A percentile compares a stretch with the other conserved stretches of the same genome.
Conservation (phyloP, 1,140 invertebrate genomes). For the Euborellia annulipes region DNA sequence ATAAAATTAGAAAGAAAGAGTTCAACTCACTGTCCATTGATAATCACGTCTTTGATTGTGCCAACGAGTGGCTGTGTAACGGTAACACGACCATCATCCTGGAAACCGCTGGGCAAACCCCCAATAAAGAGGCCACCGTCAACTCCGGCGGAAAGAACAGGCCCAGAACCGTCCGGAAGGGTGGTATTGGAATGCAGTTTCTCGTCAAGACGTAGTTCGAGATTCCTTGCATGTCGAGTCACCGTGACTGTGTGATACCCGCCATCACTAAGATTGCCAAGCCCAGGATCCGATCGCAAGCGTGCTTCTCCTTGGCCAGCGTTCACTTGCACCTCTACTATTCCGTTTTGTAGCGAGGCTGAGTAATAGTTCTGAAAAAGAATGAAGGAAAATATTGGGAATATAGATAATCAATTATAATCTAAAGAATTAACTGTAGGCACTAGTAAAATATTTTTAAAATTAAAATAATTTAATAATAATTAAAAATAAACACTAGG, state of each 20-base stretch:
- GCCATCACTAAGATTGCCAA: not conserved
- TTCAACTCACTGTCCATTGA: slow-evolving; percentile 53
- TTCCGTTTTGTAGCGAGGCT: slow-evolving; percentile 42
- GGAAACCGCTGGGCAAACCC: slow-evolving; percentile 38
- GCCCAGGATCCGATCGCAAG: slow-evolving; percentile 15
- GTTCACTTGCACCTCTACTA: slow-evolving; percentile 47
- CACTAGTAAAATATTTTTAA: not conserved
- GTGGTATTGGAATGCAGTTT: slow-evolving; percentile 32
- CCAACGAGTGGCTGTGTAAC: slow-evolving; percentile 42
- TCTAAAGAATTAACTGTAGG: not conserved
- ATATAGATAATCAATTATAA: too few species aligned
- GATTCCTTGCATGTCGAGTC: not conserved
- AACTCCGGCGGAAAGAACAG: too few species aligned
- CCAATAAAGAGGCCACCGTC: slow-evolving; percentile 42
- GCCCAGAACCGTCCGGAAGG: slow-evolving; percentile 30
- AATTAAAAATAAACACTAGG: not conserved
- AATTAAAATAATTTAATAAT: not conserved
- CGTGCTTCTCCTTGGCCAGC: slow-evolving; percentile 44
- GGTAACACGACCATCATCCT: slow-evolving; percentile 34
- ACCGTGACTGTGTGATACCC: slow-evolving; percentile 1
- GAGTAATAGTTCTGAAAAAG: slow-evolving; percentile 46
- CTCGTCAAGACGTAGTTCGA: slow-evolving; percentile 55
- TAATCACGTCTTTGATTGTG: slow-evolving; percentile 62
- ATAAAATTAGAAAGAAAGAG: too few species aligned
- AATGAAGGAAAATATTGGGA: not conserved